Evolutionary conservation across 37 sponge, comb jelly and placozoan genomes (phyloP), one percentile per base, ranked within the genome.

Genomic region (Dysidea cf. avara): DNA sequence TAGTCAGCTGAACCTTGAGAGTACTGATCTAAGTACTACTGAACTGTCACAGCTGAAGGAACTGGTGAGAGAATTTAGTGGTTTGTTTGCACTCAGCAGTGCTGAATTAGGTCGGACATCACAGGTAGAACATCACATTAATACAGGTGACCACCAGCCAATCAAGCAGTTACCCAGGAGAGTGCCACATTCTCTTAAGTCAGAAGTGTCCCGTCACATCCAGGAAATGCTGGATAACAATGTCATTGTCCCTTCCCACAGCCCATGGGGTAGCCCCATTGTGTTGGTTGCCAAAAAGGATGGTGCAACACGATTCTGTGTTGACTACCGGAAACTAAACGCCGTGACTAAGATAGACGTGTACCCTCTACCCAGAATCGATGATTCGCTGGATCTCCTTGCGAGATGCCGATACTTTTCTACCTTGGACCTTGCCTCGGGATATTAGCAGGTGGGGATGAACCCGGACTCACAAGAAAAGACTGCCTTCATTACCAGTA

Each of bases 211-310:
- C 4, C 49, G 75, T 32, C 18, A 71, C 49, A 68, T 81, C 20
- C 25, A 74, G 13, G 64, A 82, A 56, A 72, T 88, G 75, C 48
- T 78, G 14, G 50, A 58, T 6, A 56, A 77, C 32, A 75, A 65
- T 0, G 69, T 88, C 3, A 78, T 88, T 17, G 12, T 31, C 16
- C 90, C 76, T 2, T 83, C 84, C 3, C 12, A 31, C 5, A 79
- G 80, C 24, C 80, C 84, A 1, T 83, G 90, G 90, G 76, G 81
- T 0, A 71, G 82, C 39, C 83, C 84, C 3, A 37, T 88, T 32
- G 79, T 82, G 1, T 52, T 88, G 28, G 83, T 82, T 3, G 39
- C 30, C 24, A 89, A 89, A 64, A 75, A 59, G 55, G 67, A 69
- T 28, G 82, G 82, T 3, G 39, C 60, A n/a, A 56, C 34, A 5